Percentiles rank a stretch among this genome's conserved stretches.
phyloP scores from a whole-genome alignment of 2,888 invertebrate species.

The Euplexia lucipara region DNA sequence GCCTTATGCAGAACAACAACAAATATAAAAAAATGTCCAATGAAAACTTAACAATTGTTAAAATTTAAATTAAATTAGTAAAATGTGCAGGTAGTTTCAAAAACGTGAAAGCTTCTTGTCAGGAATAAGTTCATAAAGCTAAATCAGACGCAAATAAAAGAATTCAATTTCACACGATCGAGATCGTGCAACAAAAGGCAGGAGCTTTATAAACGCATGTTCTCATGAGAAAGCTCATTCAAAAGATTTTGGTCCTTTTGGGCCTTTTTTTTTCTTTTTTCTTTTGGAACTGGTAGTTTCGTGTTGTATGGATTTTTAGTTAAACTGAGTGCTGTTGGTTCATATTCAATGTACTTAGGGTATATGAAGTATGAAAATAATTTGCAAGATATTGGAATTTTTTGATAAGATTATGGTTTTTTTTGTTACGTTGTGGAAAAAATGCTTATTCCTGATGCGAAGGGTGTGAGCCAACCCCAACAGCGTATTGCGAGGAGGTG shows the following conservation, averaged over 20 bases:
- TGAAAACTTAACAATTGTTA: too few species aligned
- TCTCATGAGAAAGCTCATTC: conserved; percentile 61
- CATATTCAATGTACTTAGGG: too few species aligned
- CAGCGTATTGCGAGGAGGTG: too few species aligned
- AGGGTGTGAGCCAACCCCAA: too few species aligned
- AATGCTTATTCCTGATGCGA: too few species aligned
- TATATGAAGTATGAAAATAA: too few species aligned
- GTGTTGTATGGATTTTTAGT: not conserved
- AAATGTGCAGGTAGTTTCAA: conserved; percentile 17
- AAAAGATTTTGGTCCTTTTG: conserved; percentile 49
- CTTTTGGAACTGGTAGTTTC: not conserved
- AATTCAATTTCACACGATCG: conserved; percentile 52
- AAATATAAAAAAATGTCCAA: too few species aligned
- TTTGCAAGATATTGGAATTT: too few species aligned
- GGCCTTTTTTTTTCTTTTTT: conserved; percentile 29
- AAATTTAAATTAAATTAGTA: not conserved
- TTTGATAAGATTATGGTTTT: too few species aligned
- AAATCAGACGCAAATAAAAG: conserved; percentile 54
- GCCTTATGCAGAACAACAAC: too few species aligned
- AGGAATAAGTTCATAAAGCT: conserved; percentile 26
- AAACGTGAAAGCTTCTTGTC: conserved; percentile 3
- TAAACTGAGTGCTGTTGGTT: not conserved
- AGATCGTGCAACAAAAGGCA: conserved; percentile 55
- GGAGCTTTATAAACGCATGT: conserved; percentile 43
- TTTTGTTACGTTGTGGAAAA: too few species aligned